Percentiles rank a stretch among this genome's conserved stretches.
These are phyloP conservation scores for Andrena minutula DNA, from an alignment of 2,888 invertebrate species.

Conservation along the genomic window DNA sequence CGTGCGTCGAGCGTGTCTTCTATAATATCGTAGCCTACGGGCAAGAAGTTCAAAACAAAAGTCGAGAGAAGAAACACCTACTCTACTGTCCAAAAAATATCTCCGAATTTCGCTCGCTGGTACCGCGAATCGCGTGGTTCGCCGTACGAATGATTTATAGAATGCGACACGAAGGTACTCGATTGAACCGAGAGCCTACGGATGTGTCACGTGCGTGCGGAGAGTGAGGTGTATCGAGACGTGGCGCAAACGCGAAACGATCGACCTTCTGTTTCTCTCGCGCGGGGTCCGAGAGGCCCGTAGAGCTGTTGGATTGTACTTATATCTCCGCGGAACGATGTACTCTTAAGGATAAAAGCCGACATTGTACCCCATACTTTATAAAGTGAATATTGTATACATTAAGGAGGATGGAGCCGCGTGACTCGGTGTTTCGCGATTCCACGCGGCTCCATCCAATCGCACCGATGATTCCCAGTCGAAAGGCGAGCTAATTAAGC, in stretches of 20 bases:
- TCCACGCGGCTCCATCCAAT: constrained; percentile 29
- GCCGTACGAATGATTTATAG: constrained; percentile 52
- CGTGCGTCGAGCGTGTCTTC: constrained; percentile 40
- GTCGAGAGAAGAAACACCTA: neutral
- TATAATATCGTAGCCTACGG: constrained; percentile 26
- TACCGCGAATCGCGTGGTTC: constrained; percentile 20
- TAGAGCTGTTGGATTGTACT: constrained; percentile 67
- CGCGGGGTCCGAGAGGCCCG: constrained; percentile 57
- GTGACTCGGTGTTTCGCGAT: constrained; percentile 12
- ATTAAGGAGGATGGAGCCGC: constrained; percentile 36
- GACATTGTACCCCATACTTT: constrained; percentile 68
- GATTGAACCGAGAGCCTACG: constrained; percentile 22
- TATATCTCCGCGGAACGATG: constrained; percentile 58
- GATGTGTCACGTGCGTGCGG: constrained; percentile 3
- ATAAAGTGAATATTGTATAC: constrained; percentile 49
- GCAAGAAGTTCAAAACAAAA: neutral
- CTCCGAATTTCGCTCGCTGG: constrained; percentile 28
- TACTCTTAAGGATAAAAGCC: constrained; percentile 73
- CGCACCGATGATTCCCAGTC: constrained; percentile 37
- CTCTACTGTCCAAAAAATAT: constrained; percentile 25
- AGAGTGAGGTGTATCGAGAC: neutral
- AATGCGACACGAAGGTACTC: constrained; percentile 48
- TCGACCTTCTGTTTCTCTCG: constrained; percentile 60
- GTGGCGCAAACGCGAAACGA: constrained; percentile 35
- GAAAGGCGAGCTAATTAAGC: neutral